These are phyloP conservation scores for Chamaetylas fuelleborni DNA, from an alignment of 2,113 vertebrate species.

Conservation along the genomic window DNA sequence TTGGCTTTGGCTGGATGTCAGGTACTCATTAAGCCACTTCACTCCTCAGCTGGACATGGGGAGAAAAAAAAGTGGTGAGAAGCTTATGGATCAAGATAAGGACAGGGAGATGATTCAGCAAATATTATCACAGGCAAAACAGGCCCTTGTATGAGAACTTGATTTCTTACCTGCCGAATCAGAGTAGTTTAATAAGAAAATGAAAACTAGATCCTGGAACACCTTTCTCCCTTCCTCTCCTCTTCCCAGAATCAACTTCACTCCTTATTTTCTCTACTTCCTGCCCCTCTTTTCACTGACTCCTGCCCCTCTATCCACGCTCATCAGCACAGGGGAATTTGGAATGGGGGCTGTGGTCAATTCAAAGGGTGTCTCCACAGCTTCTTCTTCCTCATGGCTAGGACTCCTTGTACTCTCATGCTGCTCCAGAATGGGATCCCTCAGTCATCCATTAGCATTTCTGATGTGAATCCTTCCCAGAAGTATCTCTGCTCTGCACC, in stretches of 20 bases:
- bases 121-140: background rate
- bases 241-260: background rate
- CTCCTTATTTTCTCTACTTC: background rate
- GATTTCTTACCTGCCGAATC: background rate
- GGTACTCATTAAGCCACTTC: background rate
- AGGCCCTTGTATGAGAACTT: background rate
- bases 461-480: background rate
- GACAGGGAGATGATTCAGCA: background rate
- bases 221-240: background rate
- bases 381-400: background rate
- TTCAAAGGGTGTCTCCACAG: background rate
- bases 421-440: background rate
- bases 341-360: background rate
- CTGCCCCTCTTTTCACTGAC: too few species aligned
- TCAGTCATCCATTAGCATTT: background rate
- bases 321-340: too few species aligned
- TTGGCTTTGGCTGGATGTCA: background rate
- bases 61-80: background rate
- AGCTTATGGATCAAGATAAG: background rate
- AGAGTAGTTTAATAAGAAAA: background rate
- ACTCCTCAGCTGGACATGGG: background rate
- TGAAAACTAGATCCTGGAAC: background rate
- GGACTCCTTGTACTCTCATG: background rate
- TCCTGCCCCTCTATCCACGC: background rate
- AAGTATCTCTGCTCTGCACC: background rate